Conservation (phyloP, 2,888 invertebrate genomes). For the Thalpophila matura region DNA sequence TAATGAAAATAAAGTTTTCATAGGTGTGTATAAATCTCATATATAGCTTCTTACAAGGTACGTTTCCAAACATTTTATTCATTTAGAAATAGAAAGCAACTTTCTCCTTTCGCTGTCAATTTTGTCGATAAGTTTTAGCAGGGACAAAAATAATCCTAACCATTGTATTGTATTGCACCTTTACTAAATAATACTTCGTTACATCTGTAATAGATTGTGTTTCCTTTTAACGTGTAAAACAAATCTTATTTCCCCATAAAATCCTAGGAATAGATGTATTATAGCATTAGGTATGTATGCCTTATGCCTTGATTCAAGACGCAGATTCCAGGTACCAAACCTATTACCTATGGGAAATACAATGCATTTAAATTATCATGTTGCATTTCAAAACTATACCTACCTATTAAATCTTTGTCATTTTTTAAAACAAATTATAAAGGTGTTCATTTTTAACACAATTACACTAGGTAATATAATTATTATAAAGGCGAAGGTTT, state of each 20-base stretch:
- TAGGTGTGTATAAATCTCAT: constrained; percentile 17
- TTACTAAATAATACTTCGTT: background rate
- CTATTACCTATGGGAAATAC: too few relatives aligned
- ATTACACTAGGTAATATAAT: too few relatives aligned
- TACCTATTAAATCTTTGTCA: too few relatives aligned
- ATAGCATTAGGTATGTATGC: background rate
- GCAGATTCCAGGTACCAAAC: constrained; percentile 20
- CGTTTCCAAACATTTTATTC: constrained; percentile 43
- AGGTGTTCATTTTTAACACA: too few relatives aligned
- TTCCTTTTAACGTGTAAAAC: background rate
- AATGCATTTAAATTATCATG: too few relatives aligned
- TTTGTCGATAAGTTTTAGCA: constrained; percentile 50
- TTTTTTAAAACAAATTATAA: too few relatives aligned
- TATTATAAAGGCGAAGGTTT: too few relatives aligned
- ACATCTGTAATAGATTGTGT: background rate
- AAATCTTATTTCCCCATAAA: background rate
- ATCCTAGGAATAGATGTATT: background rate
- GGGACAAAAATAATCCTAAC: constrained; percentile 23
- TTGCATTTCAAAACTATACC: too few relatives aligned
- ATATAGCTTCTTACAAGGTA: constrained; percentile 47
- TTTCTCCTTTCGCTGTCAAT: constrained; percentile 74
- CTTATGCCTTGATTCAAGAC: constrained; percentile 11
- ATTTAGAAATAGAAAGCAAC: constrained; percentile 68
- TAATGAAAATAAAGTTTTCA: constrained; percentile 20
- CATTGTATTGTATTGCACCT: background rate